Conservation (phyloP, 2,888 invertebrate genomes). For the Cheiracanthium punctorium region DNA sequence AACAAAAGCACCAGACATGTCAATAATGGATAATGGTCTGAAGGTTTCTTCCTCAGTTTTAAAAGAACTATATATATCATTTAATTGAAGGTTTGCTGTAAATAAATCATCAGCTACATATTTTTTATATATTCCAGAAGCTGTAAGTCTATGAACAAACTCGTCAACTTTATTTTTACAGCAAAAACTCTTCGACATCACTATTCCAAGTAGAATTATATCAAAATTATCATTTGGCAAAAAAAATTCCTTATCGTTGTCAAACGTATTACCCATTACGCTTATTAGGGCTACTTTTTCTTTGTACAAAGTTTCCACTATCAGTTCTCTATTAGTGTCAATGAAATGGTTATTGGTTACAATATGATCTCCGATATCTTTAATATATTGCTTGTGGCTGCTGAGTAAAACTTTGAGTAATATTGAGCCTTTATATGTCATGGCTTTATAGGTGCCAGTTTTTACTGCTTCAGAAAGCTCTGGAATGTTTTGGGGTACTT, state of each 20-base stretch:
- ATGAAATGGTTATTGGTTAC: constrained; percentile 6
- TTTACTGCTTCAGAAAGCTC: constrained; percentile 18
- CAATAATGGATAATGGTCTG: background rate
- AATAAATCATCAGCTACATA: background rate
- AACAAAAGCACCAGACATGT: background rate
- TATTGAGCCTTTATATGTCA: constrained; percentile 17
- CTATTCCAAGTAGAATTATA: background rate
- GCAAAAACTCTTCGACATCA: background rate
- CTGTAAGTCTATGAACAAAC: background rate
- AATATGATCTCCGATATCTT: constrained; percentile 22
- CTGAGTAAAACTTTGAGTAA: background rate
- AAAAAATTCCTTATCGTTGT: background rate
- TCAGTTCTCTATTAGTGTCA: background rate
- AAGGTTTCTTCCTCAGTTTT: background rate
- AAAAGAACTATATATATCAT: background rate
- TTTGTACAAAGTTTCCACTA: background rate
- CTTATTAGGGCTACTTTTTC: background rate
- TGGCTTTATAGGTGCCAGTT: constrained; percentile 18
- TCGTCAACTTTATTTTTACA: background rate
- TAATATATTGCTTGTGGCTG: background rate
- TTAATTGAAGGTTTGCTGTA: background rate
- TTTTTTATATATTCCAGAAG: background rate
- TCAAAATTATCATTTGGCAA: background rate
- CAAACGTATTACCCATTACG: background rate
- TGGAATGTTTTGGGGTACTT: background rate